phyloP scores from a whole-genome alignment of 2,797 vertebrate genomes.

The Tapirus indicus region DNA sequence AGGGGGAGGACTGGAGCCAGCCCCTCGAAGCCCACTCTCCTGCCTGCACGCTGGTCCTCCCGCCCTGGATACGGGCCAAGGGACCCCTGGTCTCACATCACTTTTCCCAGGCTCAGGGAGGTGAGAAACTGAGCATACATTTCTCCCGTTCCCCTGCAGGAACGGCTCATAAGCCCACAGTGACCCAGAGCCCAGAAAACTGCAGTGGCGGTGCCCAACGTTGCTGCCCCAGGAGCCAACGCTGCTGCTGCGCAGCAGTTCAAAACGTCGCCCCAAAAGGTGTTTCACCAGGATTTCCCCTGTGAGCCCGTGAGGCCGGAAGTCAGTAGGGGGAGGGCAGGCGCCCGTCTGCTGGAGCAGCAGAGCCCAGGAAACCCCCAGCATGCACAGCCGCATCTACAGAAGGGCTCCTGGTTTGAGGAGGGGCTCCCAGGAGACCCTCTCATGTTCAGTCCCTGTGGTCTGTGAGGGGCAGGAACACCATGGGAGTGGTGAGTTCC shows the following conservation, averaged over 20 bases:
- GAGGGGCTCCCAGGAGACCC: not conserved
- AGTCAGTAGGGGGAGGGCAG: not conserved
- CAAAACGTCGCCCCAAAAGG: not conserved
- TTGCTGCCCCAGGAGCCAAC: not conserved
- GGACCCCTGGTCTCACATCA: too few relatives aligned
- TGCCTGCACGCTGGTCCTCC: not conserved
- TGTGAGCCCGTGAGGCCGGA: not conserved
- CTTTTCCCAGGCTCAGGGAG: not conserved
- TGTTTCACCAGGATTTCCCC: not conserved
- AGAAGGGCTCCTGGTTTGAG: too few relatives aligned
- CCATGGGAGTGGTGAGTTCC: not conserved
- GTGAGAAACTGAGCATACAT: not conserved
- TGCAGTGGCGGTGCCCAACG: accelerated
- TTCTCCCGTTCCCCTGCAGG: not conserved
- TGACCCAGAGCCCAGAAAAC: not conserved
- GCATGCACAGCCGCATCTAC: accelerated
- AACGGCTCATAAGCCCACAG: too few relatives aligned
- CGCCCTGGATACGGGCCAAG: not conserved
- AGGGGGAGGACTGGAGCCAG: not conserved
- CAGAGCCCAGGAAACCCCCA: not conserved
- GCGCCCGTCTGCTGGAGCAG: not conserved
- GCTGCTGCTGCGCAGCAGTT: not conserved
- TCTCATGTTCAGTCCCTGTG: not conserved
- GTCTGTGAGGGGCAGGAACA: not conserved
- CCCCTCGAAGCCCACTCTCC: accelerated